A percentile compares a stretch with the other conserved stretches of the same genome.
Conservation (phyloP, 2,797 vertebrate species). For the Pteronotus mesoamericanus region DNA sequence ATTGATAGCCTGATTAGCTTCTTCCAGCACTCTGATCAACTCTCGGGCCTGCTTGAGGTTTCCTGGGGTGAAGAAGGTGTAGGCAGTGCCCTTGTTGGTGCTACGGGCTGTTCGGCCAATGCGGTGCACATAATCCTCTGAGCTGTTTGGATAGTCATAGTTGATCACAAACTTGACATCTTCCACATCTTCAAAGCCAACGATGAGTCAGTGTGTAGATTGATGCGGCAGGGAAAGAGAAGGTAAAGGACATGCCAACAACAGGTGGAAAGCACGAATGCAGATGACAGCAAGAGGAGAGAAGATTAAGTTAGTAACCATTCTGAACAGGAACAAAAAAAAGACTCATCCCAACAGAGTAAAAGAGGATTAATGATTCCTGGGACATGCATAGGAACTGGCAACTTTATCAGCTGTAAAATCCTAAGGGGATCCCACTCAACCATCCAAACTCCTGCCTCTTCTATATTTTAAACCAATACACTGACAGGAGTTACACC, state of each 20-base stretch:
- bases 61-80: slow-evolving; percentile 98
- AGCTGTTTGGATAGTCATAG: slow-evolving; percentile 98
- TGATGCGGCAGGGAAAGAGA: slow-evolving; percentile 81
- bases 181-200: slow-evolving; percentile 91
- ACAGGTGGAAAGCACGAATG: slow-evolving; percentile 85
- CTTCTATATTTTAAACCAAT: slow-evolving; percentile 39
- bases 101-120: slow-evolving; percentile 98
- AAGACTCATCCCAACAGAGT: slow-evolving; percentile 87
- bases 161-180: slow-evolving; percentile 99
- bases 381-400: slow-evolving; percentile 36
- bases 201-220: slow-evolving; percentile 76
- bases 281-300: slow-evolving; percentile 87
- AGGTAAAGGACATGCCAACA: slow-evolving; percentile 85
- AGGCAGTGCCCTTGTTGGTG: slow-evolving; percentile 98
- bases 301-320: slow-evolving; percentile 82
- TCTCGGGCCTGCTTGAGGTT: slow-evolving; percentile 96
- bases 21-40: slow-evolving; percentile 94
- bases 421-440: slow-evolving; percentile 68
- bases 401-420: neutral
- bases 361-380: slow-evolving; percentile 70
- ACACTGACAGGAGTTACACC: slow-evolving; percentile 24
- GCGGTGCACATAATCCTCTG: slow-evolving; percentile 97
- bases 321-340: slow-evolving; percentile 77
- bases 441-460: slow-evolving; percentile 72
- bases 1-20: slow-evolving; percentile 97